These are phyloP conservation scores for Cephalopterus ornatus DNA, from an alignment of 2,113 vertebrate species.

Conservation along the genomic window DNA sequence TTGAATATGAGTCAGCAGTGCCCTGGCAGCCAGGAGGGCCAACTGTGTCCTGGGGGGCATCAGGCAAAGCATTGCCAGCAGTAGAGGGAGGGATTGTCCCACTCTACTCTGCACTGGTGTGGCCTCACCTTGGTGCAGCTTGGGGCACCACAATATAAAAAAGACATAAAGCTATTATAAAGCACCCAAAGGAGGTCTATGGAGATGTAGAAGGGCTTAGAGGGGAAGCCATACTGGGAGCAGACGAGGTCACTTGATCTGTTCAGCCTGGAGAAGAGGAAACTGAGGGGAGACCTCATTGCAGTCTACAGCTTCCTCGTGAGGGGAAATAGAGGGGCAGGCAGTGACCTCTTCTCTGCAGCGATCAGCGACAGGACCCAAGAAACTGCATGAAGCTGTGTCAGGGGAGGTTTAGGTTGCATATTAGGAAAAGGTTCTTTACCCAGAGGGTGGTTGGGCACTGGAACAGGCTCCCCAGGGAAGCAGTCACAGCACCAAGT, in stretches of 20 bases:
- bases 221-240: neutral
- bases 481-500: neutral
- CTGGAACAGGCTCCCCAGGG: neutral
- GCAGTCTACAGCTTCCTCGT: neutral
- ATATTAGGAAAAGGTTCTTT: neutral
- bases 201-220: neutral
- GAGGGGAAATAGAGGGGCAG: neutral
- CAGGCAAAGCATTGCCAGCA: accelerated
- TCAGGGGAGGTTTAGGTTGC: neutral
- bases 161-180: neutral
- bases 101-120: accelerated
- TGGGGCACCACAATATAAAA: neutral
- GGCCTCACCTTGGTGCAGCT: accelerated
- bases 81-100: neutral
- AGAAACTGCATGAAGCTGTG: neutral
- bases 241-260: neutral
- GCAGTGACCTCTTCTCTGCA: neutral
- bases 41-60: accelerated
- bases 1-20: neutral
- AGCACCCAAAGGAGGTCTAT: neutral
- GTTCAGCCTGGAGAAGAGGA: neutral
- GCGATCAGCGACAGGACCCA: neutral
- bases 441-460: neutral
- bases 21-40: neutral
- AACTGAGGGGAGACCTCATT: neutral